phyloP scores from a whole-genome alignment of 2,797 vertebrate species.

The Sebastes vulpes region DNA sequence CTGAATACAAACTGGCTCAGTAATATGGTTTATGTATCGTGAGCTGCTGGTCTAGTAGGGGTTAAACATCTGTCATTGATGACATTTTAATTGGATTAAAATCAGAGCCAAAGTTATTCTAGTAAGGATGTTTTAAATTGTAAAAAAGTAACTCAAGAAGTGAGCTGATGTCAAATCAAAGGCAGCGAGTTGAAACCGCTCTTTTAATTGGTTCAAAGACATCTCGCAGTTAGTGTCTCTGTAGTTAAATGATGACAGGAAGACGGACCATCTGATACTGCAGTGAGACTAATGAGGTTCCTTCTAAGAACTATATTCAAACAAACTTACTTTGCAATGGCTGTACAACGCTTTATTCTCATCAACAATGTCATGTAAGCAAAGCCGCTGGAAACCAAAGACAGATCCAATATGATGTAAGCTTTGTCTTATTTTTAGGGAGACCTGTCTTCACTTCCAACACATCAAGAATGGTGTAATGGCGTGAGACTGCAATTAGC shows the following conservation, averaged over 20 bases:
- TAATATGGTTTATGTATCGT: background rate
- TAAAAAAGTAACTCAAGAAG: background rate
- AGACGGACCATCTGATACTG: constrained; percentile 4
- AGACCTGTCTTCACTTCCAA: background rate
- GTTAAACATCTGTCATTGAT: background rate
- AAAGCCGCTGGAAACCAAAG: background rate
- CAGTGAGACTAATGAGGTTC: constrained; percentile 1
- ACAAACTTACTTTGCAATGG: background rate
- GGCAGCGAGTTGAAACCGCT: background rate
- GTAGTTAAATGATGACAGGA: background rate
- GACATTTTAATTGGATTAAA: background rate
- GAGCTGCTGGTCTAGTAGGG: background rate
- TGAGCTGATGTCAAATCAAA: background rate
- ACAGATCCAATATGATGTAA: background rate
- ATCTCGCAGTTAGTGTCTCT: background rate
- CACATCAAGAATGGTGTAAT: background rate
- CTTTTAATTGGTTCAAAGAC: constrained; percentile 15
- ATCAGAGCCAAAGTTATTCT: background rate
- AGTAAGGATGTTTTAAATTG: background rate
- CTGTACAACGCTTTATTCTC: background rate
- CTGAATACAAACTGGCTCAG: background rate
- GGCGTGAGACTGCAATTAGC: constrained; percentile 7
- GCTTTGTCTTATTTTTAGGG: background rate
- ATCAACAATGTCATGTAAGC: background rate
- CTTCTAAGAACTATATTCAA: background rate